Base-by-base conservation (phyloP, 2,113 vertebrate species). In the Python bivittatus region DNA sequence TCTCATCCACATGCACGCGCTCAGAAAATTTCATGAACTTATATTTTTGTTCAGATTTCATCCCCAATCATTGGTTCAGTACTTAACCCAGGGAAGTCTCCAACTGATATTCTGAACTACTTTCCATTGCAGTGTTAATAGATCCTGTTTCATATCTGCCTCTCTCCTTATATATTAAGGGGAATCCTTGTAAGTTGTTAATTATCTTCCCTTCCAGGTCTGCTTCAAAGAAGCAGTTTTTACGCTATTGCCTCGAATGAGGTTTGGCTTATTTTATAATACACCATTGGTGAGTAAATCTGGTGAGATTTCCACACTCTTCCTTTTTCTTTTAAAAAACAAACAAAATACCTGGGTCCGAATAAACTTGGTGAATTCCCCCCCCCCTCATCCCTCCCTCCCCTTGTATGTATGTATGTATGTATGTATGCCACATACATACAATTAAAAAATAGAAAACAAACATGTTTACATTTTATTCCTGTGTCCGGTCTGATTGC, bases 241-340 rank as follows among this genome's bases (percentile, higher is more conserved):
- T 97, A 98, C 99, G 0, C 95, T 99, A 57, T 98, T 99, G 61
- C 99, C 99, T 1, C 98, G 99, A 72, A 99, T 99, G 99, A 97
- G 99, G 42, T 99, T 99, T 0, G 99, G 99, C 42, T 97, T 99
- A 72, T 99, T 99, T 96, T 99, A 99, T 94, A 99, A 99, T 94
- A 99, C 99, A 0, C 99, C 99, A 8, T 94, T 99, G 96, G 99
- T 99, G 97, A 98, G 99, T 97, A 86, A 79, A 83, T 90, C 54
- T 88, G 12, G 17, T 58, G 90, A 33, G 0, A 42, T 86, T 38
- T 7, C 12, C 17, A 9, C 33, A 9, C 7, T 54, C 17, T 48
- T n/a, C 48, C 48, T 48, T 44, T 44, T 44, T 44, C 44, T 9
- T 25, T 27, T 10, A 0, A 54, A 86, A 86, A 54, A 54, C 22